Base-by-base conservation (phyloP, 1,140 invertebrate species). In the Monomorium pharaonis region DNA sequence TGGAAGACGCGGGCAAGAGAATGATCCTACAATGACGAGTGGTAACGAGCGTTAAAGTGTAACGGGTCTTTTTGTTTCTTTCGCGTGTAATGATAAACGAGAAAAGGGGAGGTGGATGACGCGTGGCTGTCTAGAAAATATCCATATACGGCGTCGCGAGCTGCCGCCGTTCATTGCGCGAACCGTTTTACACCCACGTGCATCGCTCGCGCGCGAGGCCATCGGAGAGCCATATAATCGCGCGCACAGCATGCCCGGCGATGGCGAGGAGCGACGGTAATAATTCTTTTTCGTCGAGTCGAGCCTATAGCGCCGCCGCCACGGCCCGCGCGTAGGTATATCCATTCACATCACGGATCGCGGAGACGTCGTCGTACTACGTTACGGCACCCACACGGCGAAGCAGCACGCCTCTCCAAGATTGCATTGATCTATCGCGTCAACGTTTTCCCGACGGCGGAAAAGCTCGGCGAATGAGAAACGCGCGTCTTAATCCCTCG, bases 131-230 rank as follows among this genome's bases (percentile, higher is more conserved):
- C 78, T 83, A 83, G 78, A 88, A 88, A 90, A 86, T 88, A 77
- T 78, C 89, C 89, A 77, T 90, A 90, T 90, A 90, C 74, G 89
- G 89, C 54, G 63, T 84, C 69, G 86, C 80, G 88, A 90, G 80
- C 60, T 72, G 85, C 58, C 69, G 85, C 58, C 69, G 88, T 86
- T 91, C 84, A 78, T 90, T 85, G 74, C 86, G 76, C 87, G 84
- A 74, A 87, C 86, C 62, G 85, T 70, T 89, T 86, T 87, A 89
- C 90, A 88, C 91, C 90, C 88, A 91, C 90, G 83, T 92, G 88
- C 37, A 12, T 37, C 63, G 77, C 42, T 44, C 49, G 54, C 42
- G 54, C 42, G 58, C 47, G 87, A 86, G 63, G 63, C 84, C 69
- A 87, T 88, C 78, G 85, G 84, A 85, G 85, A 84, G 85, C 54